Conservation (phyloP, 2,888 invertebrate genomes). For the Octonoba sinensis region DNA sequence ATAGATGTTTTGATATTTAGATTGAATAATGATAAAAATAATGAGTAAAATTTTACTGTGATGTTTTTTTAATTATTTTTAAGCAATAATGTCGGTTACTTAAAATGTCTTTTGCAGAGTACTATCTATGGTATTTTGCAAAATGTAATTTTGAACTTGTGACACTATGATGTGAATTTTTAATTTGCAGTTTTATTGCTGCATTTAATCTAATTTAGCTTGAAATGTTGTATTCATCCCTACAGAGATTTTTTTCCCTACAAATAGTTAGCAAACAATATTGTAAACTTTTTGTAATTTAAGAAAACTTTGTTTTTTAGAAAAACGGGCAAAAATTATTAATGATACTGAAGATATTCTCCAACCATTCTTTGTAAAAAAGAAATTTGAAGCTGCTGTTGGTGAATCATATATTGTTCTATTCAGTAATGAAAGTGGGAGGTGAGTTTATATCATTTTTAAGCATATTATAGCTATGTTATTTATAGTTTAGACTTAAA, state of each 20-base stretch:
- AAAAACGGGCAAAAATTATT: constrained; percentile 36
- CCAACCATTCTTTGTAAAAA: constrained; percentile 27
- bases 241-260: not conserved
- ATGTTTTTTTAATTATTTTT: too few relatives aligned
- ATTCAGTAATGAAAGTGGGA: constrained; percentile 51
- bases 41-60: too few relatives aligned
- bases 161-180: too few relatives aligned
- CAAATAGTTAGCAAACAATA: not conserved
- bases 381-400: constrained; percentile 41
- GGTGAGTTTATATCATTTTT: constrained; percentile 15
- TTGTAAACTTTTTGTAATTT: too few relatives aligned
- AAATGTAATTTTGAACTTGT: too few relatives aligned
- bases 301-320: constrained; percentile 5
- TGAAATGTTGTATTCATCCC: not conserved
- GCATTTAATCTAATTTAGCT: not conserved
- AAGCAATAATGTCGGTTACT: too few relatives aligned
- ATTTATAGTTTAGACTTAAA: too few relatives aligned
- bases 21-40: too few relatives aligned
- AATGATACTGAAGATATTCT: constrained; percentile 37
- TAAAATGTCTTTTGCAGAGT: too few relatives aligned
- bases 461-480: not conserved
- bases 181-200: not conserved
- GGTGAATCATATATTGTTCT: constrained; percentile 41
- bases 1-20: too few relatives aligned
- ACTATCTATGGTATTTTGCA: too few relatives aligned